A percentile compares a stretch with the other conserved stretches of the same genome.
phyloP scores from a whole-genome alignment of 2,888 invertebrate genomes.

The Yponomeuta malinellus region DNA sequence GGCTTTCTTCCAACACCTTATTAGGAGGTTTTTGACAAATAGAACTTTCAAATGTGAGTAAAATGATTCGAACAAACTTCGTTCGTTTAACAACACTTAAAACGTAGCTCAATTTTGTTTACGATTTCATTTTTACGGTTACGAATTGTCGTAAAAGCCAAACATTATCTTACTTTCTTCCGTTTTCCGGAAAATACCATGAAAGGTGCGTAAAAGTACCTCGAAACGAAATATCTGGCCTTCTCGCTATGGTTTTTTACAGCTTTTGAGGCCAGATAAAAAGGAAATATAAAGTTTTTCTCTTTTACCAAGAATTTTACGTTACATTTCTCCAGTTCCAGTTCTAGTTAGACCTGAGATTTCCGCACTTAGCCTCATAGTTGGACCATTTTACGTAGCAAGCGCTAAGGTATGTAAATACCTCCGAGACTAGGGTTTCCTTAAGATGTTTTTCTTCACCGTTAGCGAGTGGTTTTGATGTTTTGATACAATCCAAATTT shows the following conservation, averaged over 20 bases:
- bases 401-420: no score
- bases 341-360: no score
- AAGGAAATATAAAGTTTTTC: not conserved
- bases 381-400: no score
- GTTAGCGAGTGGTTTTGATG: no score
- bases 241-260: not conserved
- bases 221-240: not conserved
- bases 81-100: not conserved
- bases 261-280: not conserved
- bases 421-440: no score
- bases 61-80: not conserved
- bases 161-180: not conserved
- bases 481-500: no score
- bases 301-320: not conserved
- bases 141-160: not conserved
- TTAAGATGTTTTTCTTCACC: no score
- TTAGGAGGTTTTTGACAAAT: no score
- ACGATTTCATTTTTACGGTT: not conserved
- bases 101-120: not conserved
- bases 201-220: not conserved
- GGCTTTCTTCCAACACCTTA: no score
- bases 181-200: not conserved
- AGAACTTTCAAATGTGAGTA: no score
- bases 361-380: no score
- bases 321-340: no score